Conservation (phyloP, 2,888 invertebrate genomes). For the Chromoteleia sp. region DNA sequence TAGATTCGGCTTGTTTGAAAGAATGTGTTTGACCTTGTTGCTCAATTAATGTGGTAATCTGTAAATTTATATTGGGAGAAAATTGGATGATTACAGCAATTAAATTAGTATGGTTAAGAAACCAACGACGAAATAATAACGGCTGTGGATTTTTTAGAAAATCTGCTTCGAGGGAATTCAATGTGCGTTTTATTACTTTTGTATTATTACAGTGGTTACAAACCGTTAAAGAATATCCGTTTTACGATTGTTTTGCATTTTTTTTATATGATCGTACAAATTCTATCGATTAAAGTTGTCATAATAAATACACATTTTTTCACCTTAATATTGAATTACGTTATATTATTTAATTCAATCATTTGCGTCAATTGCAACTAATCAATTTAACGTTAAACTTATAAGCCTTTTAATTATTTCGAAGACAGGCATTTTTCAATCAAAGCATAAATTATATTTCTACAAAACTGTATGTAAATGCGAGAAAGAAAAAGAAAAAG, state of each 20-base stretch:
- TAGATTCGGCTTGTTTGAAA: slow-evolving; percentile 11
- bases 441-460: too few species aligned
- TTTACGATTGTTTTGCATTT: slow-evolving; percentile 52
- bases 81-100: slow-evolving; percentile 65
- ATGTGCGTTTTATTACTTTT: slow-evolving; percentile 57
- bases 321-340: neutral
- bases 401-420: too few species aligned
- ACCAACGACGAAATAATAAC: slow-evolving; percentile 61
- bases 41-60: slow-evolving; percentile 53
- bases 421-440: too few species aligned
- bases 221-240: slow-evolving; percentile 41
- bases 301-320: neutral
- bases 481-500: too few species aligned
- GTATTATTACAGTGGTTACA: slow-evolving; percentile 61
- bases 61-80: slow-evolving; percentile 61
- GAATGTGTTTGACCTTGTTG: slow-evolving; percentile 53
- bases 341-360: neutral
- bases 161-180: slow-evolving; percentile 47
- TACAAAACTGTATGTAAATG: neutral
- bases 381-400: too few species aligned
- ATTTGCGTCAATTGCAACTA: neutral
- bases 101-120: slow-evolving; percentile 60
- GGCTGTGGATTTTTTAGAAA: slow-evolving; percentile 58
- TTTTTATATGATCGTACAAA: slow-evolving; percentile 12
- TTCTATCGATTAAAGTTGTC: slow-evolving; percentile 7